Conservation (phyloP, 2,113 vertebrate genomes). For the Rattus rattus region DNA sequence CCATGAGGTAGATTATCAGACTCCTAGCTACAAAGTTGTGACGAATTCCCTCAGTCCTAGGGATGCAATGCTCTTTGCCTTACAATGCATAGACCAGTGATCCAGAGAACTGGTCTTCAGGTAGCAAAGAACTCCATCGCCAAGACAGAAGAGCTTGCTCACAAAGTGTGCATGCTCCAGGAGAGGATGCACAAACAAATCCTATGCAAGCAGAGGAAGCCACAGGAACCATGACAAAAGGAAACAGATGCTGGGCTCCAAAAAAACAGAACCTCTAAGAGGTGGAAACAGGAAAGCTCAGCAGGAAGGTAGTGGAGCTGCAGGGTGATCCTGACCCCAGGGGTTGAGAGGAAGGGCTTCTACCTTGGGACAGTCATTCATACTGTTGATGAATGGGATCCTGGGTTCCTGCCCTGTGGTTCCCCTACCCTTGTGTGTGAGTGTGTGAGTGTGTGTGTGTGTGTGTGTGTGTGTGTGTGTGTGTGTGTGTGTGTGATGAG, state of each 20-base stretch:
- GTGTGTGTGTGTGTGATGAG: too few relatives aligned
- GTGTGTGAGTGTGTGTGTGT: not conserved
- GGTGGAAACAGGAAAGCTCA: not conserved
- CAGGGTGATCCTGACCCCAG: not conserved
- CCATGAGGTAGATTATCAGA: not conserved
- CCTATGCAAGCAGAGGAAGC: not conserved
- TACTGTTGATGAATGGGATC: not conserved
- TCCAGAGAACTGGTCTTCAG: not conserved
- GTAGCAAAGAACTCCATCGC: not conserved
- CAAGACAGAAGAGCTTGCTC: not conserved
- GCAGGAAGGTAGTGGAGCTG: not conserved
- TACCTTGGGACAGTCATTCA: fast-evolving
- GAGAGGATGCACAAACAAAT: not conserved
- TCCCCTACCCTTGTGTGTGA: not conserved
- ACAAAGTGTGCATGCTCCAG: not conserved
- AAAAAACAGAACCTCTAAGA: not conserved
- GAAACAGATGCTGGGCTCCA: constrained; percentile 36
- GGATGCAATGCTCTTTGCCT: not conserved
- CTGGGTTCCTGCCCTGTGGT: not conserved
- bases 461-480: not conserved
- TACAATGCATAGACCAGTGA: fast-evolving
- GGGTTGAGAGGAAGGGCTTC: not conserved
- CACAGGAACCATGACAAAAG: not conserved
- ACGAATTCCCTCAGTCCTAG: not conserved
- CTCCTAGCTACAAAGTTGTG: not conserved